Percentiles rank a stretch among this genome's conserved stretches.
These are phyloP conservation scores for Megaceryle torquata DNA, from an alignment of 2,113 vertebrate genomes.

Conservation along the genomic window DNA sequence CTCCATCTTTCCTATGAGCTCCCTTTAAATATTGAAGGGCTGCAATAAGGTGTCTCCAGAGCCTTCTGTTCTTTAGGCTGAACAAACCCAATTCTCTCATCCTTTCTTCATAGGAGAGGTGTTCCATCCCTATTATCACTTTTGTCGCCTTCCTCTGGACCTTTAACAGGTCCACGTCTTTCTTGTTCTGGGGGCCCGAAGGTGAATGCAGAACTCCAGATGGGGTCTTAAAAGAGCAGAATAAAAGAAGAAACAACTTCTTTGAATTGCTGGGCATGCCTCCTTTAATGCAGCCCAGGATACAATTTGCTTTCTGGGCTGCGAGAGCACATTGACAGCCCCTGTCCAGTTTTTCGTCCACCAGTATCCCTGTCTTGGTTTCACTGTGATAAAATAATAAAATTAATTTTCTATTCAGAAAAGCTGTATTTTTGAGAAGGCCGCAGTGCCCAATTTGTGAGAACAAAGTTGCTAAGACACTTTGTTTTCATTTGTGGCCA, in stretches of 20 bases:
- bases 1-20: background rate
- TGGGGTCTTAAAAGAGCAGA: background rate
- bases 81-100: background rate
- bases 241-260: background rate
- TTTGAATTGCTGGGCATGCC: rapidly evolving
- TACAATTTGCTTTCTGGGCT: background rate
- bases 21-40: background rate
- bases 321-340: background rate
- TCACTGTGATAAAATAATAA: background rate
- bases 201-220: background rate
- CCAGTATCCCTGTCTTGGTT: too few relatives aligned
- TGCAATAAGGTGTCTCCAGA: background rate
- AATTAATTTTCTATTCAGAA: background rate
- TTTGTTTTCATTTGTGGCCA: background rate
- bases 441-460: background rate
- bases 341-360: background rate
- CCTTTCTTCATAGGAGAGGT: background rate
- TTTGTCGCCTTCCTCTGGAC: background rate
- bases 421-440: background rate
- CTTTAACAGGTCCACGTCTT: background rate
- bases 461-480: background rate
- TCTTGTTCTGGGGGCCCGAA: background rate
- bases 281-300: background rate
- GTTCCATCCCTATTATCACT: background rate
- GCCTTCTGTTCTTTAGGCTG: background rate